A percentile compares a stretch with the other conserved stretches of the same genome.
Conservation (phyloP, 2,113 vertebrate species). For the Xiphophorus hellerii region DNA sequence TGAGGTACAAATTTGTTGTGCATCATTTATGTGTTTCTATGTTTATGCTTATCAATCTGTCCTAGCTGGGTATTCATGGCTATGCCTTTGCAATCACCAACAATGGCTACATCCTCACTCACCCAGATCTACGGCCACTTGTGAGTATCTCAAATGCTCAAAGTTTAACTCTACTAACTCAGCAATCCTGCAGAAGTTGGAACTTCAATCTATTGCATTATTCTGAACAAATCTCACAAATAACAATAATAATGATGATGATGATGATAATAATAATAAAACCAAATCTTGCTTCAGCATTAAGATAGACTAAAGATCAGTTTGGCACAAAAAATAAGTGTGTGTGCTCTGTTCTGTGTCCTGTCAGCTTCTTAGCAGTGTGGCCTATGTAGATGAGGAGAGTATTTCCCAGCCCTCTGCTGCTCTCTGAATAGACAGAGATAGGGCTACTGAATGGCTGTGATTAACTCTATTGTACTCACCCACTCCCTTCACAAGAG, state of each 20-base stretch:
- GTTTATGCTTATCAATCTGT: slow-evolving; percentile 38
- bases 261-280: no score
- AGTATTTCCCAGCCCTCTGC: slow-evolving; percentile 56
- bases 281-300: slow-evolving; percentile 25
- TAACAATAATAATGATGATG: neutral
- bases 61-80: slow-evolving; percentile 96
- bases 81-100: slow-evolving; percentile 99
- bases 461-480: slow-evolving; percentile 76
- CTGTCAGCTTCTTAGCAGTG: slow-evolving; percentile 55
- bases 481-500: slow-evolving; percentile 51
- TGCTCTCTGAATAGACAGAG: slow-evolving; percentile 68
- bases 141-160: slow-evolving; percentile 80
- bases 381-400: slow-evolving; percentile 65
- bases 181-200: slow-evolving; percentile 24
- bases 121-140: slow-evolving; percentile 95
- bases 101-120: slow-evolving; percentile 98
- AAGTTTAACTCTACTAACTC: slow-evolving; percentile 27
- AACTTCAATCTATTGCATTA: slow-evolving; percentile 40
- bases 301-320: slow-evolving; percentile 15
- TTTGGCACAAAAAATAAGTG: slow-evolving; percentile 21
- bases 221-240: slow-evolving; percentile 36
- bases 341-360: slow-evolving; percentile 7
- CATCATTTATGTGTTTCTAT: slow-evolving; percentile 24
- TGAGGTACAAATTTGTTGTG: slow-evolving; percentile 54
- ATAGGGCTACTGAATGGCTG: slow-evolving; percentile 70